Base-by-base conservation (phyloP, 2,797 vertebrate genomes). In the Acanthiza pusilla region DNA sequence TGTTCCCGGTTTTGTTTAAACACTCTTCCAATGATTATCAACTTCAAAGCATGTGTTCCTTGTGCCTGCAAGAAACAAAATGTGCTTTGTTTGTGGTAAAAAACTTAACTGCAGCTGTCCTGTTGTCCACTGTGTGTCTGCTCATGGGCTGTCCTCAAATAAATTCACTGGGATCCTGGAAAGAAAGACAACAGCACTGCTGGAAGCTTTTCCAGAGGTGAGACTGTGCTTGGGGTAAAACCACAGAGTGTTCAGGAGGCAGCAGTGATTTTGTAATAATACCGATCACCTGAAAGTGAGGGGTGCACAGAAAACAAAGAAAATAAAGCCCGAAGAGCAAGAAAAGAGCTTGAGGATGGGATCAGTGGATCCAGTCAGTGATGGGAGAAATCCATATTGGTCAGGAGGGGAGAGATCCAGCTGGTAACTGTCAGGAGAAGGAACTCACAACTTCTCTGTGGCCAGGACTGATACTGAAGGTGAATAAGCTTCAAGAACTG, bases 361-460 rank as follows among this genome's bases (percentile, higher is more conserved):
- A n/a, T 54, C 1, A 3, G 65, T 1, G 4, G 65, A 23, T 32
- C 17, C 20, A n/a, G 16, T 47, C 13, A 61, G 66, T 8, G 38
- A 13, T 20, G 61, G 84, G 34, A 74, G 7, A 32, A 14, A 25
- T 48, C 57, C 15, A 6, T 62, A 12, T 48, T 36, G 12, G 14
- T 79, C 38, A 21, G 48, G 76, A 51, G 27, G 4, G 43, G 21
- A 29, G 57, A 51, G 62, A 51, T 50, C 65, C n/a, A 21, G 40
- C 13, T 42, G 40, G 36, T 16, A 63, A 42, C 36, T 17, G 26
- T 34, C 10, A 7, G 58, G 43, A 45, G 36, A 8, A 34, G 19
- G 8, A 54, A 14, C 1, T 8, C 9, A 30, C 4, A 14, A 19
- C 9, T 48, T 27, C 22, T 23, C 1, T 4, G 1, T n/a, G 38